A percentile compares a stretch with the other conserved stretches of the same genome.
These are phyloP conservation scores for Knipowitschia caucasica DNA, from an alignment of 2,797 vertebrate species.

Conservation along the genomic window DNA sequence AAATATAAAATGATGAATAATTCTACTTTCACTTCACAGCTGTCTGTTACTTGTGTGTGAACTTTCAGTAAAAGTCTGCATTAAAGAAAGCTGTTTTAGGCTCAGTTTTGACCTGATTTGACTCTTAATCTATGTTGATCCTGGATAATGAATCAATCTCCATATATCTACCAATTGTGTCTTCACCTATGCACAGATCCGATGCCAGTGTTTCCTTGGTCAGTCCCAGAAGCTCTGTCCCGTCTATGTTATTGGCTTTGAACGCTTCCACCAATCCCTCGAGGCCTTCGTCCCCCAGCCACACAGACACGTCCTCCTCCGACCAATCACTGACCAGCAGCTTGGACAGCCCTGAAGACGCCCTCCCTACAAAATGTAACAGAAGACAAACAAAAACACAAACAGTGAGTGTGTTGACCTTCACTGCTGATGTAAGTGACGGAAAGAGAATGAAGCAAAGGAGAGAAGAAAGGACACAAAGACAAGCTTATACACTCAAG, in stretches of 20 bases:
- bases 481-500: not conserved
- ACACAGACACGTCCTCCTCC: slow-evolving; percentile 86
- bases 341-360: slow-evolving; percentile 45
- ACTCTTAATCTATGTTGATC: not conserved
- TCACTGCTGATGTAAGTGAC: slow-evolving; percentile 17
- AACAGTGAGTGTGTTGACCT: slow-evolving; percentile 36
- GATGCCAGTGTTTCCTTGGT: slow-evolving; percentile 85
- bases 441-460: not conserved
- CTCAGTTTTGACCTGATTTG: not conserved
- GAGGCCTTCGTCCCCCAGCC: slow-evolving; percentile 85
- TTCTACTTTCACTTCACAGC: too few species aligned
- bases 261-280: slow-evolving; percentile 80
- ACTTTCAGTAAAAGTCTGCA: too few species aligned
- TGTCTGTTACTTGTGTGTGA: too few species aligned
- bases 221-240: slow-evolving; percentile 85
- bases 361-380: slow-evolving; percentile 57
- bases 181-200: slow-evolving; percentile 93
- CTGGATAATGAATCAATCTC: too few species aligned
- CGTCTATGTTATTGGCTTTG: slow-evolving; percentile 90
- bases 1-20: too few species aligned
- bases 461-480: not conserved
- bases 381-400: slow-evolving; percentile 29
- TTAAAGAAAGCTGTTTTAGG: not conserved
- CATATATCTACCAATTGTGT: too few species aligned
- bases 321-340: slow-evolving; percentile 84